Base-by-base conservation (phyloP, 2,888 invertebrate genomes). In the Lordiphosa andalusiaca region DNA sequence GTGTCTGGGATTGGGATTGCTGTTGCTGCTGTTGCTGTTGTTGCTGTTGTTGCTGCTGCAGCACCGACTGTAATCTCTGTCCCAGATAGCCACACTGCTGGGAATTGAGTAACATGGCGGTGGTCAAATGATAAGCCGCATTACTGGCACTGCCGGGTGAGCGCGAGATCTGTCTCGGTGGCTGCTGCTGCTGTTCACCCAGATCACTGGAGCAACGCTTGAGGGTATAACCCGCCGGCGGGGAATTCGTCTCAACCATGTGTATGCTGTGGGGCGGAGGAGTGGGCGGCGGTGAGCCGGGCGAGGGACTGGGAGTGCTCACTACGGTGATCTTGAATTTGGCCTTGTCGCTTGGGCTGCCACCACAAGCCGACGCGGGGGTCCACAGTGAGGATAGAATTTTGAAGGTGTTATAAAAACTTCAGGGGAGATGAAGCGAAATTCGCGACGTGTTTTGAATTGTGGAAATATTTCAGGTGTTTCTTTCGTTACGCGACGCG, bases 301-400 rank as follows among this genome's bases (percentile, higher is more conserved):
- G 85, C 6, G 88, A 85, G 50, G 88, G 85, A 48, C 76, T 86
- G 40, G 88, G 88, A 23, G 88, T 86, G 63, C 83, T 86, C 47
- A 88, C 87, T 21, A 88, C 86, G 47, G 88, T 88, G 46, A 89
- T 87, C 76, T 89, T 88, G 59, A 88, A 89, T 73, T 89, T 88
- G 51, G 86, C 69, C 51, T 87, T 85, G 37, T 30, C 23, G 59
- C 58, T 53, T 35, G 47, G 47, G 33, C 41, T 49, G 49, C 49
- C 41, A 37, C 49, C 47, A 19, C 64, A 44, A 74, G 88, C 88
- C 86, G 86, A 87, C 84, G 89, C 87, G 83, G 89, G 78, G 58
- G 86, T 87, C 90, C 89, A 89, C 88, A 89, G 71, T 84, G 90
- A 90, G 84, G 88, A 90, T 88, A 89, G 87, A 88, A 89, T 89